These are phyloP conservation scores for Coelopa pilipes DNA, from an alignment of 2,888 invertebrate genomes.

Conservation along the genomic window DNA sequence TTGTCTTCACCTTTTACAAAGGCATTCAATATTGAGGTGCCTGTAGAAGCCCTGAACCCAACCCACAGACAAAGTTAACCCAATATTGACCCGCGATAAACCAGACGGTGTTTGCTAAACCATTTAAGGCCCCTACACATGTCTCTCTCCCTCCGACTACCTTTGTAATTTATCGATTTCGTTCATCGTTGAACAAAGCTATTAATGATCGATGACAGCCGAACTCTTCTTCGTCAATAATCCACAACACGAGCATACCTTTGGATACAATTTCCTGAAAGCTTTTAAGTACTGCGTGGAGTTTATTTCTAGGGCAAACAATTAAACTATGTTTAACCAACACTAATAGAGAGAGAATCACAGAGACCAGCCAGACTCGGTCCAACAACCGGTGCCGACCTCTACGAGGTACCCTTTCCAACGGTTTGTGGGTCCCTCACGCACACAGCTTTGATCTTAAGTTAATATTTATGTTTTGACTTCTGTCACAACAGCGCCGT, in stretches of 20 bases:
- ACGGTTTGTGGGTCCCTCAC: not conserved
- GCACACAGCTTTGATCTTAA: not conserved
- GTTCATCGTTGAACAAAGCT: not conserved
- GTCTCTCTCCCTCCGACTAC: not conserved
- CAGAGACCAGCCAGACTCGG: not conserved
- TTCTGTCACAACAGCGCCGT: not conserved
- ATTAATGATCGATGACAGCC: constrained; percentile 8
- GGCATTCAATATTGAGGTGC: not conserved
- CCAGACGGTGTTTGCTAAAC: not conserved
- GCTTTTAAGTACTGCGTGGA: not conserved
- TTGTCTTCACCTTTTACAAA: not conserved
- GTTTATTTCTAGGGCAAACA: constrained; percentile 9
- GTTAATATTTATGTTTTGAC: constrained; percentile 24
- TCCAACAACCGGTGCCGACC: no score
- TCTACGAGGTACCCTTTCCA: not conserved
- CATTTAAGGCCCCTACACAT: constrained; percentile 1
- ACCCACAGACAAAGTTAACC: not conserved
- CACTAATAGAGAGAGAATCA: not conserved
- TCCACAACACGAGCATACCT: not conserved
- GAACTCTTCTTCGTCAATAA: not conserved
- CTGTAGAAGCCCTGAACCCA: not conserved
- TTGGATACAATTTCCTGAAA: not conserved
- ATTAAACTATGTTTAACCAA: constrained; percentile 10
- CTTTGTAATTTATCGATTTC: not conserved
- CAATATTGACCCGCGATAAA: not conserved